These are phyloP conservation scores for Takifugu flavidus DNA, from an alignment of 2,113 vertebrate genomes.

Conservation along the genomic window DNA sequence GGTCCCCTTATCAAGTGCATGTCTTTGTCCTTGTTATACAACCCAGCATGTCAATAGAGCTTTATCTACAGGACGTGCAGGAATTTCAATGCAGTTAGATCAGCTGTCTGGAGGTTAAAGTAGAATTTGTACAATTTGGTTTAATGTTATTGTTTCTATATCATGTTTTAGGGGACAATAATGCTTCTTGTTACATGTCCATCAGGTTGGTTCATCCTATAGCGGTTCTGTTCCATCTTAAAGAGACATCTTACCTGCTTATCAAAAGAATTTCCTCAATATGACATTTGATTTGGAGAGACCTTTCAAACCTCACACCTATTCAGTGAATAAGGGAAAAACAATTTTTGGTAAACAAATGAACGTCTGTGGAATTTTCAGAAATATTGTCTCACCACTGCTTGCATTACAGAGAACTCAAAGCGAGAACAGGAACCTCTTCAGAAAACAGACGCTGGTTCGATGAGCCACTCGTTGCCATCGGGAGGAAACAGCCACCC, in stretches of 20 bases:
- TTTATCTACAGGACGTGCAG: constrained; percentile 5
- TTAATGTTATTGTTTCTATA: not conserved
- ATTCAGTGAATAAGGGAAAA: too few relatives aligned
- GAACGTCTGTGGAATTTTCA: too few relatives aligned
- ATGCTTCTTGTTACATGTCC: too few relatives aligned
- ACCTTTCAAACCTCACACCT: too few relatives aligned
- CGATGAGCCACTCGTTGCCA: not conserved
- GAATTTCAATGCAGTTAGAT: constrained; percentile 23
- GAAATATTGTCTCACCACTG: not conserved
- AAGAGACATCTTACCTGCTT: too few relatives aligned
- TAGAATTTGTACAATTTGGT: not conserved
- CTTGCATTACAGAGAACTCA: constrained; percentile 34
- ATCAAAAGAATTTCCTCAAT: too few relatives aligned
- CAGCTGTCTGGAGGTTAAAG: constrained; percentile 9
- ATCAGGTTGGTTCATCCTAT: too few relatives aligned
- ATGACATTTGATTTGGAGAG: too few relatives aligned
- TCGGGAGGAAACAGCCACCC: constrained; percentile 9
- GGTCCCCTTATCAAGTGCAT: not conserved
- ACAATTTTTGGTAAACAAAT: too few relatives aligned
- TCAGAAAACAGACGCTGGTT: constrained; percentile 28
- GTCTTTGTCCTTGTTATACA: constrained; percentile 2
- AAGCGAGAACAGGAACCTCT: constrained; percentile 17
- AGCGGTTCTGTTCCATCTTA: too few relatives aligned
- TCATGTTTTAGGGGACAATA: too few relatives aligned
- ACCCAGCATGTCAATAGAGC: constrained; percentile 5